Evolutionary conservation across 2,797 vertebrate species (phyloP).

Genomic region (Cyclura pinguis): DNA sequence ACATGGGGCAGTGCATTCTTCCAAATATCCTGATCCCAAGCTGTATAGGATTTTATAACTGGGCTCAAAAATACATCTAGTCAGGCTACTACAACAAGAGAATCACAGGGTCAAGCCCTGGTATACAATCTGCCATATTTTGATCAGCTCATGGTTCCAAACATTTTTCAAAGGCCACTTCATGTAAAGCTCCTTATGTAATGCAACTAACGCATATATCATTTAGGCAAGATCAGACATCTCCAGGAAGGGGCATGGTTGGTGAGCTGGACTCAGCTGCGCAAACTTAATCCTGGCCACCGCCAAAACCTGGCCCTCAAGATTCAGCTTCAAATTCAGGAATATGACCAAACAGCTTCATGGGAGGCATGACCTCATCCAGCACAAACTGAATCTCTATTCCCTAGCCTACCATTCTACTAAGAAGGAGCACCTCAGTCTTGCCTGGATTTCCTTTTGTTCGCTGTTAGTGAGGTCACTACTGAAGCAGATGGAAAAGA

Average conservation of each 20-base stretch:
- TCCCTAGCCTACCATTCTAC: background rate
- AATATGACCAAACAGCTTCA: background rate
- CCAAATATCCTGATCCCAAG: background rate
- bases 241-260: background rate
- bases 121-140: background rate
- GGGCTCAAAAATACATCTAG: background rate
- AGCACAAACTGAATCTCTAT: background rate
- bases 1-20: background rate
- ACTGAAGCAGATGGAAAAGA: too few relatives aligned
- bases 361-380: background rate
- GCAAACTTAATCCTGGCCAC: background rate
- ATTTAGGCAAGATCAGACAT: background rate
- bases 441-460: background rate
- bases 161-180: background rate
- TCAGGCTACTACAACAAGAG: background rate
- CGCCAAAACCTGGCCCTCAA: background rate
- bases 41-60: background rate
- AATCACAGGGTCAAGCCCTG: background rate
- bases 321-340: background rate
- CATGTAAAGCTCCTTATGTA: background rate
- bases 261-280: background rate
- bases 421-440: background rate
- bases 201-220: background rate
- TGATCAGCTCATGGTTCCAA: background rate
- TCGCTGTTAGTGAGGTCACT: background rate